Base-by-base conservation (phyloP, 1,140 invertebrate species). In the Polypedilum pembai region DNA sequence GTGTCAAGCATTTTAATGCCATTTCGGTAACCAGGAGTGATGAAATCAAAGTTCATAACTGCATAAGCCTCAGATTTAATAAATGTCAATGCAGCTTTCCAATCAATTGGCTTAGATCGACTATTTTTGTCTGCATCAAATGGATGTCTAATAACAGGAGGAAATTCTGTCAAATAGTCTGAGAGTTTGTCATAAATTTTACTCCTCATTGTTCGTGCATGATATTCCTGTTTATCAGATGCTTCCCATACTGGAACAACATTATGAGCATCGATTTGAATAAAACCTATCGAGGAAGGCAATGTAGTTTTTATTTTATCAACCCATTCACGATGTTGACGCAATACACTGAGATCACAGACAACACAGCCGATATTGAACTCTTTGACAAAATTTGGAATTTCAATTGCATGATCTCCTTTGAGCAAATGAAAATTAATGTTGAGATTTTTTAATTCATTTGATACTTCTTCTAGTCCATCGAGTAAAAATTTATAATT, bases 231-330 rank as follows among this genome's bases (percentile, higher is more conserved):
- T 82, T 97, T 96, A 33, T 93, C 89, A 0, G 94, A 95, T 2
- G 93, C 88, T 21, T 88, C 82, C 94, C 94, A 95, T 77, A 91
- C 89, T 1, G 94, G 93, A 0, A 95, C 92, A 77, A 95, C 86
- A 82, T 95, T 95, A 78, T 95, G 93, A 3, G 91, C 91, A 86
- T 95, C 94, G 2, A 94, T 90, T 85, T 94, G 92, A 79, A 90
- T 91, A 7, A 95, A 80, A 10, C 93, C 90, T 2, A 95, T 84
- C 83, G 89, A 83, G 76, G 87, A 83, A 5, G 91, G 90, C 17
- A 95, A 78, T 40, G 84, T 86, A 33, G 89, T 85, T 75, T 86
- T 86, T 15, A 94, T 83, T 77, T 90, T 87, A 1, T 91, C 82
- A 0, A 93, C 81, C 93, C 93, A 95, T 74, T 86, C 83, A 41